Conservation (phyloP, 2,113 vertebrate species). For the Vidua chalybeata region DNA sequence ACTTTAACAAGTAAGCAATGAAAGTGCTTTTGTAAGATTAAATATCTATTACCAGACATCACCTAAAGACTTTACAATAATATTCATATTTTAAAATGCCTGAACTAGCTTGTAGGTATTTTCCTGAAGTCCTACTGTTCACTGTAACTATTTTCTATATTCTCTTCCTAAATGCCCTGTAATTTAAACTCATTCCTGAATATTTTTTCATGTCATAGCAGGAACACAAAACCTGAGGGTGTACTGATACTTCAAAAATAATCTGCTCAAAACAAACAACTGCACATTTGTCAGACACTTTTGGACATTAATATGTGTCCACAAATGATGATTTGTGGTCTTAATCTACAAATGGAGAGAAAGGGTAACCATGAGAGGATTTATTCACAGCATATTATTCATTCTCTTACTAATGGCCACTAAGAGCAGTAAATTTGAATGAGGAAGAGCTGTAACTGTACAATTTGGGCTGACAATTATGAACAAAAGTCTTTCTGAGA, state of each 20-base stretch:
- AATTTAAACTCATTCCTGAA: constrained; percentile 36
- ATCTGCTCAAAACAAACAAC: background rate
- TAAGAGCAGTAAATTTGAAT: background rate
- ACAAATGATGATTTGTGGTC: background rate
- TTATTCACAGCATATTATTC: background rate
- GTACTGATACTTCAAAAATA: background rate
- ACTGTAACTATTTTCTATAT: background rate
- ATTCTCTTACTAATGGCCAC: background rate
- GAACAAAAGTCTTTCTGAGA: background rate
- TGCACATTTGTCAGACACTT: background rate
- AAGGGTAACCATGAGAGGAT: background rate
- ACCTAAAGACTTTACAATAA: background rate
- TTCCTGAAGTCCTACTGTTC: background rate
- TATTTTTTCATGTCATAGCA: background rate
- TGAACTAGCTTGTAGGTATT: background rate
- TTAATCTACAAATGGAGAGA: background rate
- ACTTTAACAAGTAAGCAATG: constrained; percentile 50
- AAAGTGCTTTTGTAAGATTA: constrained; percentile 20
- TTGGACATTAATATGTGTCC: background rate
- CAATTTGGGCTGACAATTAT: background rate
- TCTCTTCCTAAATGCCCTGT: constrained; percentile 8
- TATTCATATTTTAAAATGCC: background rate
- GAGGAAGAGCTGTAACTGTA: background rate
- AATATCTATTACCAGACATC: background rate
- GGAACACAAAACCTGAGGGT: constrained; percentile 22